Percentiles rank a stretch among this genome's conserved stretches.
Evolutionary conservation across 2,888 invertebrate species (phyloP).

Genomic region (Pseudolycoriella hygida): DNA sequence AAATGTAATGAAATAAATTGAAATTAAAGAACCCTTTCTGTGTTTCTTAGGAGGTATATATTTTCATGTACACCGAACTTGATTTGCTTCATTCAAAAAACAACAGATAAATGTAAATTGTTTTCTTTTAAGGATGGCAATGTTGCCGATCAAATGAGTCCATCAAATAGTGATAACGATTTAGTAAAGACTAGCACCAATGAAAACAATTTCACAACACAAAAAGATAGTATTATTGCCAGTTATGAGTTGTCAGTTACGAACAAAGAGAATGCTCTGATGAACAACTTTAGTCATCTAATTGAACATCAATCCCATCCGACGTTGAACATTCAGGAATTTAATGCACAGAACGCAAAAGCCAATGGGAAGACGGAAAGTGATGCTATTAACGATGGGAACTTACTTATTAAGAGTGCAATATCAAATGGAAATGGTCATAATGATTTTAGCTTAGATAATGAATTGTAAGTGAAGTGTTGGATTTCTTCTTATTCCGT

Average conservation of each 20-base stretch:
- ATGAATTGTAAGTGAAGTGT: conserved; percentile 28
- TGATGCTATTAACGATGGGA: neutral
- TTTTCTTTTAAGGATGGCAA: neutral
- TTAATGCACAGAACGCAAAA: conserved; percentile 19
- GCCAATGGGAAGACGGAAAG: conserved; percentile 2
- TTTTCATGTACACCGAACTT: too few species aligned
- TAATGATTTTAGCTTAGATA: conserved; percentile 23
- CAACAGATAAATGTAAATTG: too few species aligned
- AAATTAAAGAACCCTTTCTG: too few species aligned
- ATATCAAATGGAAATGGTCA: conserved; percentile 29
- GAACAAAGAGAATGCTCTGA: conserved; percentile 27
- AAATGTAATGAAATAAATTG: too few species aligned
- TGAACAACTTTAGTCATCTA: conserved; percentile 26
- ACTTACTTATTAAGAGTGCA: conserved; percentile 6
- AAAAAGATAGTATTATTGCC: conserved; percentile 2
- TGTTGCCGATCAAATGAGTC: neutral
- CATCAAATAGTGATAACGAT: conserved; percentile 6
- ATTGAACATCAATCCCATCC: conserved; percentile 12
- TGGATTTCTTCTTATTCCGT: too few species aligned
- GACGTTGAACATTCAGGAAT: conserved; percentile 21
- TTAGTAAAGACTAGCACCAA: neutral
- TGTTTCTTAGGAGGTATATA: too few species aligned
- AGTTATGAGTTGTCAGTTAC: conserved; percentile 27
- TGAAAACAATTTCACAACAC: conserved; percentile 1
- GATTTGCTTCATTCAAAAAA: too few species aligned